Base-by-base conservation (phyloP, 92 coral and sea anemone species). In the Actinostola sp. region DNA sequence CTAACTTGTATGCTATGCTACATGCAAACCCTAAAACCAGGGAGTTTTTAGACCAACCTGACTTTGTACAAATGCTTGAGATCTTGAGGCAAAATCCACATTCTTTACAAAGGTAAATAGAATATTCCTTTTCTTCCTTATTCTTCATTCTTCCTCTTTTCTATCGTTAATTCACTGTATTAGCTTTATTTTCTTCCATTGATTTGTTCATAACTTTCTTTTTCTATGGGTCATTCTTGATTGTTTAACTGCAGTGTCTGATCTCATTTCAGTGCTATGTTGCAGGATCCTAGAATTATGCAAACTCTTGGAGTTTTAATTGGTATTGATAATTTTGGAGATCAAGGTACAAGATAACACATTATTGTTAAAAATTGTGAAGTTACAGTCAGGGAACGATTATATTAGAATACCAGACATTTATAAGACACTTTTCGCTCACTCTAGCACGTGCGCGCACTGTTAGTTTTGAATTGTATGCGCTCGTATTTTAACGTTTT, bases 251-350 rank as follows among this genome's bases (percentile, higher is more conserved):
- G n/a, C n/a, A n/a, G n/a, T n/a, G n/a, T n/a, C n/a, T n/a, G n/a
- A n/a, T n/a, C n/a, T n/a, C n/a, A 39, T 39, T 17, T 41, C 74
- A 92, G 97, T 50, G 39, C 17, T 2, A 16, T 71, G 17, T 72
- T 94, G 17, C 94, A 91, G 67, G 98, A 94, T 57, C 93, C 84
- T 25, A 83, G 97, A 34, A 80, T 94, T 21, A 94, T 94, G 95
- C 85, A 85, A 62, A 91, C 98, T 1, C 74, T 94, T 3, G 92
- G 93, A 34, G 83, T 94, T 25, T 62, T 94, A 63, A 89, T 94
- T 68, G 97, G 95, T 11, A 74, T 94, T 52, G 69, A 80, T 2
- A 66, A 78, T 31, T 66, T 60, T 0, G 60, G 29, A 49, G 67
- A 42, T n/a, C 77, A 56, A 78, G 83, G 76, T 67, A 78, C 3